Evolutionary conservation across 1,140 invertebrate genomes (phyloP).

Genomic region (Melipona quadrifasciata): DNA sequence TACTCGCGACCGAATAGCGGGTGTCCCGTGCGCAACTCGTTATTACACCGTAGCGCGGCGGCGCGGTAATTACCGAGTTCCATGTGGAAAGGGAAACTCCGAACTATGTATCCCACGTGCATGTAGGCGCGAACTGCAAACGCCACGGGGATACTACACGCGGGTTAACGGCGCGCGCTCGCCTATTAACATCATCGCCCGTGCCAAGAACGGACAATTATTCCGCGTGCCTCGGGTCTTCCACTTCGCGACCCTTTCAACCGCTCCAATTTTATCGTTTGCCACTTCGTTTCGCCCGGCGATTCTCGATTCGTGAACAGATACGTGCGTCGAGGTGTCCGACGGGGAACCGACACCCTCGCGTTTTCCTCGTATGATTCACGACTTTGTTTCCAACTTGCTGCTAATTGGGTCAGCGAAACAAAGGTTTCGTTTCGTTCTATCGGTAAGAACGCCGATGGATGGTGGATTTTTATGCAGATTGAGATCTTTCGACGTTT

Average conservation of each 20-base stretch:
- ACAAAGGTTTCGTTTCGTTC: too few relatives aligned
- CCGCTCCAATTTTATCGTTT: conserved; percentile 15
- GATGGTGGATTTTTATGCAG: too few relatives aligned
- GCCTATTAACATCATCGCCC: conserved; percentile 30
- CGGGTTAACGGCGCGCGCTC: neutral
- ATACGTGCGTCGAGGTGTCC: too few relatives aligned
- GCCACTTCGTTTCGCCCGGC: conserved; percentile 6
- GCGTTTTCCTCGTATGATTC: too few relatives aligned
- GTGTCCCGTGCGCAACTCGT: conserved; percentile 57
- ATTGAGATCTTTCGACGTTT: too few relatives aligned
- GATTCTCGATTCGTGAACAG: too few relatives aligned
- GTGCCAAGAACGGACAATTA: conserved; percentile 18
- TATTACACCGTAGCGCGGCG: conserved; percentile 54
- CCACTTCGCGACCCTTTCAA: neutral
- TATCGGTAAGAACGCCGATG: too few relatives aligned
- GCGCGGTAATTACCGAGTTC: conserved; percentile 54
- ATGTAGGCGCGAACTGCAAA: conserved; percentile 29
- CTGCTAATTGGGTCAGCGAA: too few relatives aligned
- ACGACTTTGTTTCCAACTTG: too few relatives aligned
- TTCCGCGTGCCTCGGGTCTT: neutral
- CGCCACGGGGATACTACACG: conserved; percentile 2
- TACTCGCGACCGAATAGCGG: conserved; percentile 61
- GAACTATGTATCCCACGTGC: conserved; percentile 13
- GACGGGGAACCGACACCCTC: too few relatives aligned
- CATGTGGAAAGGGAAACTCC: conserved; percentile 53